Evolutionary conservation across 2,888 invertebrate genomes (phyloP).

Genomic region (Chymomyza fuscimana): DNA sequence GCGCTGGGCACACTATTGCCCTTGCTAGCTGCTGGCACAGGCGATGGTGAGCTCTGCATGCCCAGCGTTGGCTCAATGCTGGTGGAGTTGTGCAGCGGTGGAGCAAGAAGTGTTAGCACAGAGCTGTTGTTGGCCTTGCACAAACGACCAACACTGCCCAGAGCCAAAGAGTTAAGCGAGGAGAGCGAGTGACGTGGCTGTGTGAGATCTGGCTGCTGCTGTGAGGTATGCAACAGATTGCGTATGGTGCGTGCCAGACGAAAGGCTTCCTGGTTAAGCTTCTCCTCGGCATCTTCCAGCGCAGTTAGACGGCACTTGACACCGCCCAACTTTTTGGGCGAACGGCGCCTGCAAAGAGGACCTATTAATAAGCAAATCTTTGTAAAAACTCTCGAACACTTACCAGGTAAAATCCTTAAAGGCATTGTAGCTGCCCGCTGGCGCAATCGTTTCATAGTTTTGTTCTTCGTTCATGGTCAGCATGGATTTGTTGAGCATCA

Average conservation of each 20-base stretch:
- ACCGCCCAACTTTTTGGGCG: constrained; percentile 81
- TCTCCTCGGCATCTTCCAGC: constrained; percentile 83
- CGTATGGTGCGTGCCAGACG: constrained; percentile 84
- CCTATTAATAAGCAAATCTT: not conserved
- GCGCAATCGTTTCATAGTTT: constrained; percentile 48
- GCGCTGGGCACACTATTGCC: constrained; percentile 30
- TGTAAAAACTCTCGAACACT: constrained; percentile 42
- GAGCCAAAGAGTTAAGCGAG: constrained; percentile 31
- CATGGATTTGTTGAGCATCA: constrained; percentile 67
- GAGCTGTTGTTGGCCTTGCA: constrained; percentile 55
- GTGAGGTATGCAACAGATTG: constrained; percentile 83
- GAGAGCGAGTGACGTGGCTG: constrained; percentile 51
- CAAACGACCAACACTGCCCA: constrained; percentile 51
- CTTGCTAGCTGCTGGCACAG: constrained; percentile 21
- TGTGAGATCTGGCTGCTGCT: constrained; percentile 82
- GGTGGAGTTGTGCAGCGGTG: constrained; percentile 63
- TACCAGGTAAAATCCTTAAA: constrained; percentile 84
- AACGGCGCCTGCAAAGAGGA: constrained; percentile 70
- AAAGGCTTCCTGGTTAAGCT: constrained; percentile 85
- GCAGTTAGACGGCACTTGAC: constrained; percentile 83
- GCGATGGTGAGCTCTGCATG: constrained; percentile 29
- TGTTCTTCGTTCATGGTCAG: constrained; percentile 58
- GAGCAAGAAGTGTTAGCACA: constrained; percentile 43
- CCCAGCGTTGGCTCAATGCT: constrained; percentile 30
- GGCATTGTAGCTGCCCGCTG: constrained; percentile 77